Percentiles rank a stretch among this genome's conserved stretches.
phyloP scores from a whole-genome alignment of 2,888 invertebrate species.

The Deilephila porcellus region DNA sequence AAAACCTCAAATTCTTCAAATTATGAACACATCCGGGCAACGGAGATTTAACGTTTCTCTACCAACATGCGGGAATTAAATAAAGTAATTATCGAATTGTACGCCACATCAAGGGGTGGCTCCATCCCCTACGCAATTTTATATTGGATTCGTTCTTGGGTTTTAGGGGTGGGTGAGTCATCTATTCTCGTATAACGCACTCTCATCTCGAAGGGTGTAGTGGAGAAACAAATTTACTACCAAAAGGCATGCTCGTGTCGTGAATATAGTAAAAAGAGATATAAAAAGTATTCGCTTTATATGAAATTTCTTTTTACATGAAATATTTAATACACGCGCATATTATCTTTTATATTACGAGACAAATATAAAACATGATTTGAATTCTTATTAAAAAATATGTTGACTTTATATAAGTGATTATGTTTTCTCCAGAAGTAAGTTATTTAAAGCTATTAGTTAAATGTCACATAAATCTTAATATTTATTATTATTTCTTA shows the following conservation, averaged over 20 bases:
- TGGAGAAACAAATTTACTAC: slow-evolving; percentile 13
- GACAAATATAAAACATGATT: no score
- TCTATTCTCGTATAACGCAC: slow-evolving; percentile 32
- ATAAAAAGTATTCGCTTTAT: neutral
- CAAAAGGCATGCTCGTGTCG: neutral
- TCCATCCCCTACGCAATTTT: slow-evolving; percentile 51
- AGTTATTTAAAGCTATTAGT: no score
- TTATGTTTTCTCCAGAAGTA: no score
- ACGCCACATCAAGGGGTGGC: slow-evolving; percentile 47
- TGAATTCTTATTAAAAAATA: no score
- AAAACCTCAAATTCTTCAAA: slow-evolving; percentile 6
- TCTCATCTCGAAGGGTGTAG: slow-evolving; percentile 17
- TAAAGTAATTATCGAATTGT: slow-evolving; percentile 62
- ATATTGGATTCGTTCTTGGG: slow-evolving; percentile 51
- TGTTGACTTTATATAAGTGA: no score
- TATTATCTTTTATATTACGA: no score
- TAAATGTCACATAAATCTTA: no score
- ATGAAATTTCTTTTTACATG: neutral
- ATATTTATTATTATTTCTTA: no score
- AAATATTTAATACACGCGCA: neutral
- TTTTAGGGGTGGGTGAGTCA: slow-evolving; percentile 47
- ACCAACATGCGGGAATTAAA: slow-evolving; percentile 48
- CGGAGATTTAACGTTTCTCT: slow-evolving; percentile 41
- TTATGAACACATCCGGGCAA: neutral
- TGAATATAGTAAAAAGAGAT: neutral